Conservation (phyloP, 2,113 vertebrate species). For the Callorhinus ursinus region DNA sequence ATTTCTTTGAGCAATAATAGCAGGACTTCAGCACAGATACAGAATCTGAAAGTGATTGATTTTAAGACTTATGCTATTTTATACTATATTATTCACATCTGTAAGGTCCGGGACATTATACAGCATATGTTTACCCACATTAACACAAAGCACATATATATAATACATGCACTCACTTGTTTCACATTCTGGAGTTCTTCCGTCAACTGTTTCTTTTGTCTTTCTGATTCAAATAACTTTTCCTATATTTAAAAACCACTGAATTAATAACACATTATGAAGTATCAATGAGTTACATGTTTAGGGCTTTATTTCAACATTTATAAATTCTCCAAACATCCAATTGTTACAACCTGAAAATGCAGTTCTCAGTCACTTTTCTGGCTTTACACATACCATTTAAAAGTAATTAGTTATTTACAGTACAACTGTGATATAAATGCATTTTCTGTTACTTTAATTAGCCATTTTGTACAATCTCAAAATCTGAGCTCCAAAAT, state of each 20-base stretch:
- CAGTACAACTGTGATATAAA: not conserved
- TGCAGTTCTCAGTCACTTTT: not conserved
- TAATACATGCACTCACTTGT: slow-evolving; percentile 86
- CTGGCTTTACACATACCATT: not conserved
- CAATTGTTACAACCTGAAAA: not conserved
- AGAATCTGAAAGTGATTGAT: not conserved
- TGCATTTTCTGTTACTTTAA: not conserved
- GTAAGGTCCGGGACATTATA: not conserved
- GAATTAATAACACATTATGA: slow-evolving; percentile 48
- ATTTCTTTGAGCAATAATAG: not conserved
- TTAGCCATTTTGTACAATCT: not conserved
- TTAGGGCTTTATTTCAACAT: not conserved
- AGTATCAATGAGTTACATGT: not conserved
- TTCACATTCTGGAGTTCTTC: slow-evolving; percentile 90
- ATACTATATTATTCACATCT: not conserved
- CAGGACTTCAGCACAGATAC: not conserved
- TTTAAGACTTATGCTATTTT: not conserved
- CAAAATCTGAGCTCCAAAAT: not conserved
- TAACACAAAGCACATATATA: not conserved
- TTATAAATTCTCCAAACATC: not conserved
- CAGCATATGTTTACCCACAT: not conserved
- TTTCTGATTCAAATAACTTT: slow-evolving; percentile 89
- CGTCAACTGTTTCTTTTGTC: slow-evolving; percentile 86
- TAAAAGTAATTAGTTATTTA: slow-evolving; percentile 17
- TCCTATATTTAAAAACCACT: slow-evolving; percentile 84